Percentiles rank a stretch among this genome's conserved stretches.
phyloP scores from a whole-genome alignment of 64 coral and sea anemone species.

The Anthopleura sola region DNA sequence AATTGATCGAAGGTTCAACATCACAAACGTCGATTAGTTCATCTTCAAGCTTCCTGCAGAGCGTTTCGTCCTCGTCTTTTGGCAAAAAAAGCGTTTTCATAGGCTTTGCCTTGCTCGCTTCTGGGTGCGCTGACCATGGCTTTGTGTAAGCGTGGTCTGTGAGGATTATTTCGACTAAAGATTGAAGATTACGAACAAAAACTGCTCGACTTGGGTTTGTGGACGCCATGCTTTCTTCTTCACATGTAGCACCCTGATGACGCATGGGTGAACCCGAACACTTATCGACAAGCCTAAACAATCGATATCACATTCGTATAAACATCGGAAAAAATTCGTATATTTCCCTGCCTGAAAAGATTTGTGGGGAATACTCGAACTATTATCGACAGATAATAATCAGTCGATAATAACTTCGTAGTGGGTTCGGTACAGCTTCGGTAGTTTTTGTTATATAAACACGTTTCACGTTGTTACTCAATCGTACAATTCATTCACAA shows the following conservation, averaged over 20 bases:
- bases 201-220: constrained; percentile 29
- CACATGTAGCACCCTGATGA: constrained; percentile 1
- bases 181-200: constrained; percentile 72
- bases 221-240: constrained; percentile 22
- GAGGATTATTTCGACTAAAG: constrained; percentile 77
- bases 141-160: constrained; percentile 90
- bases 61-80: constrained; percentile 44
- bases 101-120: constrained; percentile 78
- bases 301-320: neutral
- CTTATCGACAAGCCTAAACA: neutral
- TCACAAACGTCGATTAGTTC: constrained; percentile 80
- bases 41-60: constrained; percentile 20
- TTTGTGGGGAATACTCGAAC: neutral
- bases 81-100: constrained; percentile 85
- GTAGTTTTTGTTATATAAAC: constrained; percentile 1
- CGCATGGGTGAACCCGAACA: neutral
- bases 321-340: neutral
- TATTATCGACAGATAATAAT: neutral
- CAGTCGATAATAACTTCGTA: neutral
- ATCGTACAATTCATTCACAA: neutral
- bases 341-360: neutral
- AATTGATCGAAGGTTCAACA: constrained; percentile 16
- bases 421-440: neutral
- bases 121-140: constrained; percentile 94
- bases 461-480: neutral